phyloP scores from a whole-genome alignment of 2,888 invertebrate genomes.

The Megalurothrips usitatus region DNA sequence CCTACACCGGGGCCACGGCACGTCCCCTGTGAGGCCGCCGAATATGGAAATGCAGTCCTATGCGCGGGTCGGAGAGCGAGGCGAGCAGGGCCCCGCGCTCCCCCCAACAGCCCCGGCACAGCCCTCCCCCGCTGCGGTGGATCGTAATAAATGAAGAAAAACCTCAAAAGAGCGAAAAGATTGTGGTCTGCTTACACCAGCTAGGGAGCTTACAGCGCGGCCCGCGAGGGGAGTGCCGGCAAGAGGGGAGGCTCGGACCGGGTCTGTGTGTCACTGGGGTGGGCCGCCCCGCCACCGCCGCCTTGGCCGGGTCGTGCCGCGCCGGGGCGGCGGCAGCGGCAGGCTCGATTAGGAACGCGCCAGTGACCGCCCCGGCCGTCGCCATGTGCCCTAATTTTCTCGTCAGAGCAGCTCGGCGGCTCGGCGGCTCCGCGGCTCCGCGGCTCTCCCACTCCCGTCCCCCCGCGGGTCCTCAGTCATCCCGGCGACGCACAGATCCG shows the following conservation, averaged over 20 bases:
- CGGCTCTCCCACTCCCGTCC: background rate
- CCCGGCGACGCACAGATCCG: background rate
- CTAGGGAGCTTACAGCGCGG: background rate
- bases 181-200: background rate
- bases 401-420: too few relatives aligned
- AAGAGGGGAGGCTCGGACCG: background rate
- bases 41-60: background rate
- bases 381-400: too few relatives aligned
- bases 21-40: background rate
- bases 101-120: too few relatives aligned
- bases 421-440: too few relatives aligned
- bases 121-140: background rate
- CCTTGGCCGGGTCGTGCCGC: too few relatives aligned
- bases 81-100: too few relatives aligned
- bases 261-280: background rate
- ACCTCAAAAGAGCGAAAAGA: conserved; percentile 24
- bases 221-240: background rate
- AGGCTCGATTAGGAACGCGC: background rate
- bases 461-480: background rate
- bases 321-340: background rate
- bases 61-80: background rate
- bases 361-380: too few relatives aligned
- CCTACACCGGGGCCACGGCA: background rate
- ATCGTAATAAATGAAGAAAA: conserved; percentile 15
- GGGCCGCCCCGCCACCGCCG: background rate